These are phyloP conservation scores for Centropus unirufus DNA, from an alignment of 2,113 vertebrate species.

Conservation along the genomic window DNA sequence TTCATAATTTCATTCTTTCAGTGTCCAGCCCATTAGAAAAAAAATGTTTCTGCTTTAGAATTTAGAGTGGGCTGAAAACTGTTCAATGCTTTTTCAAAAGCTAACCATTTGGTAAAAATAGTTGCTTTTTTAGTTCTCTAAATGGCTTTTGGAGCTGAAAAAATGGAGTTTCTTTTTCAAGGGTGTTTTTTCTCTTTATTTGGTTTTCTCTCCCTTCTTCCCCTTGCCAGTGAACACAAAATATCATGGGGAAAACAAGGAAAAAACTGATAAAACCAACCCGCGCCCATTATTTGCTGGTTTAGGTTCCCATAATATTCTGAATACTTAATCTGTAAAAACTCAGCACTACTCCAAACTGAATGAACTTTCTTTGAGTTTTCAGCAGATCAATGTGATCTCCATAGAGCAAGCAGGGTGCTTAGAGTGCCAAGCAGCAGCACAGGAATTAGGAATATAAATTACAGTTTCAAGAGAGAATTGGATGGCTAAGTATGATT, in stretches of 20 bases:
- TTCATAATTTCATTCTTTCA: background rate
- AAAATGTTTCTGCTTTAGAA: background rate
- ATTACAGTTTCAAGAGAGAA: background rate
- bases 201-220: background rate
- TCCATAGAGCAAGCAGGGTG: background rate
- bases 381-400: background rate
- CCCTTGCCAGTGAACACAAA: background rate
- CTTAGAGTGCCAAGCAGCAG: background rate
- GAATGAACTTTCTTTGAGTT: background rate
- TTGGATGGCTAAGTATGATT: background rate
- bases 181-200: background rate
- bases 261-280: background rate
- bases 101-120: background rate
- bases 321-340: background rate
- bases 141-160: background rate
- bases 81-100: background rate
- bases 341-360: background rate
- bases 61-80: background rate
- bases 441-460: background rate
- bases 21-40: background rate
- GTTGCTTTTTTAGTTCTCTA: background rate
- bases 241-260: background rate
- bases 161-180: background rate
- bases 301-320: background rate
- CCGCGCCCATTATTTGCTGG: background rate